Evolutionary conservation across 1,140 invertebrate species (phyloP).

Genomic region (Drosophila teissieri): DNA sequence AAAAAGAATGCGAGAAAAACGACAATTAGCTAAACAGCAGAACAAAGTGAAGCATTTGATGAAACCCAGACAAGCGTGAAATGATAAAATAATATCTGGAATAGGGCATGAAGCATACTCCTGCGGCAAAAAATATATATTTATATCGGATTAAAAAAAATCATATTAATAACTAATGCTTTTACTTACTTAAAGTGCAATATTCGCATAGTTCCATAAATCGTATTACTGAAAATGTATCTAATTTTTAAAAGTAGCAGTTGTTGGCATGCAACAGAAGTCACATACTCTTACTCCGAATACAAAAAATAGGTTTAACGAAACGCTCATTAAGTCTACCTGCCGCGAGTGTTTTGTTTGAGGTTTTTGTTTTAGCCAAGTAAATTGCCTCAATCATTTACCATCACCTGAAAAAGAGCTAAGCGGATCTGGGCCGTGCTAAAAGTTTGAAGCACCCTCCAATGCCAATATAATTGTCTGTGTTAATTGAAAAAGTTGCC

Average conservation of each 20-base stretch:
- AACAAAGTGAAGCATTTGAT: conserved; percentile 73
- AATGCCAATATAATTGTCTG: conserved; percentile 70
- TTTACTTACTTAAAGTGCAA: too few relatives aligned
- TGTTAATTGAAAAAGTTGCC: conserved; percentile 78
- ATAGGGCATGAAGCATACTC: neutral
- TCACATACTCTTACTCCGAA: too few relatives aligned
- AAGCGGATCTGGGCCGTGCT: conserved; percentile 43
- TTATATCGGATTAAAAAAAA: neutral
- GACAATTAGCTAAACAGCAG: conserved; percentile 62
- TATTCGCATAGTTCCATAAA: too few relatives aligned
- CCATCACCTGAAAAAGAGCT: conserved; percentile 49
- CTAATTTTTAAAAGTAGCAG: too few relatives aligned
- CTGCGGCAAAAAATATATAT: too few relatives aligned
- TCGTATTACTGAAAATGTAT: too few relatives aligned
- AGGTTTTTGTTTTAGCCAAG: conserved; percentile 16
- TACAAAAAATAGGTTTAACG: conserved; percentile 50
- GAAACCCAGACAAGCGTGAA: conserved; percentile 58
- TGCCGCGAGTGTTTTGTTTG: conserved; percentile 19
- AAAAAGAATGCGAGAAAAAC: conserved; percentile 58
- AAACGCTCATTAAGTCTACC: conserved; percentile 48
- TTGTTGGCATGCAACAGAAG: too few relatives aligned
- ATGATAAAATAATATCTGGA: conserved; percentile 73
- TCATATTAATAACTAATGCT: neutral
- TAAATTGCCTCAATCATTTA: conserved; percentile 68
- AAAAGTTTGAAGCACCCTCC: conserved; percentile 68